phyloP scores from a whole-genome alignment of 2,888 invertebrate species.

The Blastobasis adustella region DNA sequence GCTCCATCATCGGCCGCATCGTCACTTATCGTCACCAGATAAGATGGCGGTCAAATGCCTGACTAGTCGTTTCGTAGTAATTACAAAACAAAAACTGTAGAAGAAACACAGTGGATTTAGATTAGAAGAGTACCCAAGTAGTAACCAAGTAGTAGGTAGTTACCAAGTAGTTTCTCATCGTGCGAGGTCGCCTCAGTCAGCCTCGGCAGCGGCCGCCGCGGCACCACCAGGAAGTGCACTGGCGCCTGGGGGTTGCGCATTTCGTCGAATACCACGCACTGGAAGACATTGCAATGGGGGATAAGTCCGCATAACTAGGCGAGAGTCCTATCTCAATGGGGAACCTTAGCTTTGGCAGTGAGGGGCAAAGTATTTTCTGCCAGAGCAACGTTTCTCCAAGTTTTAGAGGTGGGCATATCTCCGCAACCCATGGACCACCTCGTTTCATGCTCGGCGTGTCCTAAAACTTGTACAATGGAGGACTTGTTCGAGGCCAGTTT shows the following conservation, averaged over 20 bases:
- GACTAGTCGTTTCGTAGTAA: neutral
- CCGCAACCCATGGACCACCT: no score
- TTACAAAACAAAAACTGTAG: neutral
- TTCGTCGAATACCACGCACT: slow-evolving; percentile 93
- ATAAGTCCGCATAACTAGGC: no score
- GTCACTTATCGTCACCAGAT: no score
- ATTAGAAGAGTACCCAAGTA: neutral
- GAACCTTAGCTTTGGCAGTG: no score
- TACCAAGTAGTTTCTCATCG: slow-evolving; percentile 79
- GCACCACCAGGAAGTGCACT: slow-evolving; percentile 93
- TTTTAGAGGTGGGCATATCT: no score
- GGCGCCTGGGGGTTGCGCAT: slow-evolving; percentile 92
- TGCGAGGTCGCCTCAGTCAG: slow-evolving; percentile 80
- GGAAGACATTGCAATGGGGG: slow-evolving; percentile 23
- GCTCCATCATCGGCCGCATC: no score
- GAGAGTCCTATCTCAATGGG: no score
- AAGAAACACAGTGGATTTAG: neutral
- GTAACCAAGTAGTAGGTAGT: slow-evolving; percentile 1
- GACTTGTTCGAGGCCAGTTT: no score
- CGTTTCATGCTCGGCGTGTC: no score
- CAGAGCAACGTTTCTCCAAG: no score
- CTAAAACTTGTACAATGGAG: no score
- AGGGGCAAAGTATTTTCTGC: no score
- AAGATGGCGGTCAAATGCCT: neutral
- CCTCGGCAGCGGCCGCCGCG: slow-evolving; percentile 85